Evolutionary conservation across 2,113 vertebrate species (phyloP), one percentile per base, ranked within the genome.

Genomic region (Petrocephalus zakoni): DNA sequence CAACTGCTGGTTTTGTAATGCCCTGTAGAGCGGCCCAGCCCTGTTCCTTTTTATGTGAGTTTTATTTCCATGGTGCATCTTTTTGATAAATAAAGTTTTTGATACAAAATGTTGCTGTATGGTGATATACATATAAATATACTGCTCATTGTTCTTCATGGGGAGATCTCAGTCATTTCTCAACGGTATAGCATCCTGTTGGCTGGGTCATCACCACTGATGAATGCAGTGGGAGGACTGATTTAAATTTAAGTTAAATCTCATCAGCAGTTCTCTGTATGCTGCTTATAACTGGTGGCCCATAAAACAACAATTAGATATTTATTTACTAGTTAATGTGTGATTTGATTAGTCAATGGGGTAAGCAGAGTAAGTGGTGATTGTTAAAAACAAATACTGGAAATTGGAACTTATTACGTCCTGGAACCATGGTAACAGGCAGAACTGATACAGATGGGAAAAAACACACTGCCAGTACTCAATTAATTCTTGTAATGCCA

Each of bases 61-160:
- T 96, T 96, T 97, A 96, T 97, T 97, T 97, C 96, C 94, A 97
- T 96, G 95, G 97, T 97, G 96, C 96, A 96, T 97, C 97, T 87
- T 87, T 97, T 98, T 97, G 96, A 97, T 97, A 97, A 98, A 97
- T 97, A 97, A 98, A 98, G 94, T 94, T 98, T 98, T 98, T 97
- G 97, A 98, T 98, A 98, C 94, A 96, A 98, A 97, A 95, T 64
- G 82, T 15, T 75, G 34, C 72, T 78, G 72, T 78, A 4, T 42
- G 25, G 34, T 34, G 17, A 75, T 75, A 64, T 29, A 29, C 11
- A 64, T 64, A 75, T 75, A 64, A 11, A 29, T 25, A 64, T 64
- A n/a, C 61, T 29, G n/a, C n/a, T 11, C 10, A 13, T 68, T 10
- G 61, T 42, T 78, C 72, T 78, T 78, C 15, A 19, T 1, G 5